Conservation (phyloP, 2,113 vertebrate species). For the Henicopernis longicauda region DNA sequence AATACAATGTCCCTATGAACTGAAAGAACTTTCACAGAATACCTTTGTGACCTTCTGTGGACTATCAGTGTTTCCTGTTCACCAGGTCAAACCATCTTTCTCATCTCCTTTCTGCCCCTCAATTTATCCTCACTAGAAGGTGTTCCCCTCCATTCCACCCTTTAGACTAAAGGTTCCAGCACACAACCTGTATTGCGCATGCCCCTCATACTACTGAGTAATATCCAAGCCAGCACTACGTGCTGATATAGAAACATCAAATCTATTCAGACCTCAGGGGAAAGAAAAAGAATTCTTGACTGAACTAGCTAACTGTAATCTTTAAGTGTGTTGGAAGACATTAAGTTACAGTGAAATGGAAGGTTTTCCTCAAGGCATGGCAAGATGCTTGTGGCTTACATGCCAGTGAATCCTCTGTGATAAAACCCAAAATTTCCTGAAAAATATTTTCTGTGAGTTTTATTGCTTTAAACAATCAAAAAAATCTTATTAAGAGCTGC, state of each 20-base stretch:
- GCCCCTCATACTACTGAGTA: neutral
- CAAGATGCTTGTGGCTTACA: neutral
- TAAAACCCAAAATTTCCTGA: neutral
- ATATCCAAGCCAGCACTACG: neutral
- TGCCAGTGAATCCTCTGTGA: neutral
- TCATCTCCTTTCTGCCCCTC: neutral
- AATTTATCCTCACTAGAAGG: neutral
- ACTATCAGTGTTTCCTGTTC: neutral
- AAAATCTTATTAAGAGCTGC: neutral
- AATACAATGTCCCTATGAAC: neutral
- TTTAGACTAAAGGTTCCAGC: neutral
- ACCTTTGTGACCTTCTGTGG: neutral
- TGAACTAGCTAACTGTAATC: neutral
- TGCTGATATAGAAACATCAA: neutral
- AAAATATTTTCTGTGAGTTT: neutral
- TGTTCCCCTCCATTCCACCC: neutral
- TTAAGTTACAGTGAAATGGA: neutral
- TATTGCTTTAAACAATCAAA: neutral
- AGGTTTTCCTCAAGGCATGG: neutral
- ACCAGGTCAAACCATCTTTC: neutral
- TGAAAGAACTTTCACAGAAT: neutral
- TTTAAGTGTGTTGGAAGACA: neutral
- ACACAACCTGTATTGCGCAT: fast-evolving
- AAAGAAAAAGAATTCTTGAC: neutral
- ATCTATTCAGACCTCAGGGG: neutral